Evolutionary conservation across 2,888 invertebrate genomes (phyloP).

Genomic region (Andrena praecox): DNA sequence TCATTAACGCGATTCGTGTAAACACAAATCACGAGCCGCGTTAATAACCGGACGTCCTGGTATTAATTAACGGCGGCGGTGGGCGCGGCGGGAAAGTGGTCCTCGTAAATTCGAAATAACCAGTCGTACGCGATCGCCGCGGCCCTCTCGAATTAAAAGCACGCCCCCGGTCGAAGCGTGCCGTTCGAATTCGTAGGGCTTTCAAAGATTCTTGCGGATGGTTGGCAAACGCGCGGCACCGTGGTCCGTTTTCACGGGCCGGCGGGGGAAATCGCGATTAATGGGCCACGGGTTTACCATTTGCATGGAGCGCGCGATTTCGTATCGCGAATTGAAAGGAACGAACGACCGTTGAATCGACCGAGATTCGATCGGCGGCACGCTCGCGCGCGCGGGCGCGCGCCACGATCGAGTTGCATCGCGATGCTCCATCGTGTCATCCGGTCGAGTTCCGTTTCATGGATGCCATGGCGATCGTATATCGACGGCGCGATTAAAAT

Average conservation of each 20-base stretch:
- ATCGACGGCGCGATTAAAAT: conserved; percentile 40
- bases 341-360: conserved; percentile 25
- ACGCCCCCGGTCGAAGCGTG: background rate
- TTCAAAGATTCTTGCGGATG: conserved; percentile 33
- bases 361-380: too few species aligned
- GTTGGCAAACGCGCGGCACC: background rate
- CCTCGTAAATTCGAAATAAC: conserved; percentile 49
- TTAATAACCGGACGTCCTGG: conserved; percentile 49
- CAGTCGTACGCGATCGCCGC: background rate
- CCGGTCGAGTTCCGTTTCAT: conserved; percentile 22
- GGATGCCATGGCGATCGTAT: background rate
- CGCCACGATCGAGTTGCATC: conserved; percentile 22
- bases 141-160: conserved; percentile 20
- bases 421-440: conserved; percentile 18
- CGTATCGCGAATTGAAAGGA: conserved; percentile 15
- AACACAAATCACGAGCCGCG: conserved; percentile 52
- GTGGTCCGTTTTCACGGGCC: conserved; percentile 21
- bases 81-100: conserved; percentile 10
- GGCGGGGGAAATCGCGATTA: conserved; percentile 47
- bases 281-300: conserved; percentile 43
- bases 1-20: conserved; percentile 51
- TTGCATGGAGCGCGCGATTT: conserved; percentile 28
- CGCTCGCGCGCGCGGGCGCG: background rate
- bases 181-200: background rate
- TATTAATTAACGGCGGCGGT: conserved; percentile 39